phyloP scores from a whole-genome alignment of 2,888 invertebrate genomes.

The Leucophenga maculata region DNA sequence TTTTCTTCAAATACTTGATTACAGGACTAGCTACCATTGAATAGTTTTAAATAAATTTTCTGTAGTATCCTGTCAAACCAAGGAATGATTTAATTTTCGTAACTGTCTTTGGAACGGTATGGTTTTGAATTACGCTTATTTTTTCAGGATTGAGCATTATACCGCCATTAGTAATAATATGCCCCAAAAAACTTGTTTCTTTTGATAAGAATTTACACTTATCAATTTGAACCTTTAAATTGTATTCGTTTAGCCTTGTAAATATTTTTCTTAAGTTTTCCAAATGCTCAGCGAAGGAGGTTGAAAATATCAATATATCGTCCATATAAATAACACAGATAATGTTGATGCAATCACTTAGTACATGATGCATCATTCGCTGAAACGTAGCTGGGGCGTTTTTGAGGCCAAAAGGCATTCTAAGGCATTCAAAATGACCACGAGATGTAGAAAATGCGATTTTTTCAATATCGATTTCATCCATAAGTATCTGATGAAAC shows the following conservation, averaged over 20 bases:
- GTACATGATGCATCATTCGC: constrained; percentile 8
- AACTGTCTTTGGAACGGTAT: constrained; percentile 24
- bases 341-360: constrained; percentile 14
- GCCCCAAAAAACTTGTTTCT: constrained; percentile 6
- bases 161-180: constrained; percentile 10
- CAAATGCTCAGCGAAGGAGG: background rate
- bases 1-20: constrained; percentile 28
- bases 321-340: constrained; percentile 16
- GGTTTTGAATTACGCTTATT: constrained; percentile 2
- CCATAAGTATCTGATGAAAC: no score
- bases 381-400: no score
- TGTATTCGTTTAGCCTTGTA: constrained; percentile 5
- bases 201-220: constrained; percentile 22
- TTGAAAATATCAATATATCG: constrained; percentile 4
- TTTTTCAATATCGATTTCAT: background rate
- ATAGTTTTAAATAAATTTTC: constrained; percentile 30
- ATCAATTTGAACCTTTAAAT: constrained; percentile 22
- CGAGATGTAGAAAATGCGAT: no score
- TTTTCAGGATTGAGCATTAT: constrained; percentile 15
- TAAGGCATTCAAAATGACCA: background rate
- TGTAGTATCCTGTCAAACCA: constrained; percentile 24
- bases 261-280: constrained; percentile 18
- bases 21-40: constrained; percentile 21
- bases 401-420: constrained; percentile 4
- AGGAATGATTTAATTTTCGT: constrained; percentile 32